Percentiles rank a stretch among this genome's conserved stretches.
These are phyloP conservation scores for Rhyzopertha dominica DNA, from an alignment of 1,140 invertebrate species.

Conservation along the genomic window DNA sequence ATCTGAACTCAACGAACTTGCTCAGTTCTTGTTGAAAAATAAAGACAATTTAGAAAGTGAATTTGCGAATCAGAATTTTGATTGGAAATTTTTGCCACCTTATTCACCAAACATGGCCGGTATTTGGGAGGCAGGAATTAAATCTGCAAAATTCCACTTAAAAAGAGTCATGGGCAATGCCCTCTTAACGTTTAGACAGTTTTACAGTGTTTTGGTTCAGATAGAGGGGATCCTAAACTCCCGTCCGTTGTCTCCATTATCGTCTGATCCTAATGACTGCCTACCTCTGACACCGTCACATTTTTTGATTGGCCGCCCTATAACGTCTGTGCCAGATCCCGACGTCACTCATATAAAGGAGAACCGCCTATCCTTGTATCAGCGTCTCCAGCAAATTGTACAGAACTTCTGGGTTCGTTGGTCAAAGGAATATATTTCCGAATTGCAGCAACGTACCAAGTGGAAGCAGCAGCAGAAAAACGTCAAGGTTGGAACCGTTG, in stretches of 20 bases:
- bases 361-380: neutral
- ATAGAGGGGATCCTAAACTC: constrained; percentile 19
- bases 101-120: constrained; percentile 28
- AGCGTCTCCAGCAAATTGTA: neutral
- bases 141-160: no score
- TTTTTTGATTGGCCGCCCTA: constrained; percentile 16
- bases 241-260: constrained; percentile 12
- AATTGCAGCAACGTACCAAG: constrained; percentile 18
- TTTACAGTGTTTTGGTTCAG: constrained; percentile 20
- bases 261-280: constrained; percentile 14
- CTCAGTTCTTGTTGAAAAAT: no score
- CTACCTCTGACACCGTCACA: constrained; percentile 16
- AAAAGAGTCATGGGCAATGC: constrained; percentile 23
- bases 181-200: constrained; percentile 32
- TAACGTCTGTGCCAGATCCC: constrained; percentile 12
- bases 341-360: neutral
- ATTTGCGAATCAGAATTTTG: no score
- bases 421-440: constrained; percentile 22
- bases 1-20: constrained; percentile 16
- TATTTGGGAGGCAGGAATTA: constrained; percentile 27
- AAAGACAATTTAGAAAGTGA: no score
- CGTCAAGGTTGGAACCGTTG: neutral
- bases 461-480: constrained; percentile 12
- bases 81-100: constrained; percentile 28
- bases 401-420: constrained; percentile 30